Evolutionary conservation across 2,888 invertebrate genomes (phyloP), one percentile per base, ranked within the genome.

Genomic region (Hyalella azteca): DNA sequence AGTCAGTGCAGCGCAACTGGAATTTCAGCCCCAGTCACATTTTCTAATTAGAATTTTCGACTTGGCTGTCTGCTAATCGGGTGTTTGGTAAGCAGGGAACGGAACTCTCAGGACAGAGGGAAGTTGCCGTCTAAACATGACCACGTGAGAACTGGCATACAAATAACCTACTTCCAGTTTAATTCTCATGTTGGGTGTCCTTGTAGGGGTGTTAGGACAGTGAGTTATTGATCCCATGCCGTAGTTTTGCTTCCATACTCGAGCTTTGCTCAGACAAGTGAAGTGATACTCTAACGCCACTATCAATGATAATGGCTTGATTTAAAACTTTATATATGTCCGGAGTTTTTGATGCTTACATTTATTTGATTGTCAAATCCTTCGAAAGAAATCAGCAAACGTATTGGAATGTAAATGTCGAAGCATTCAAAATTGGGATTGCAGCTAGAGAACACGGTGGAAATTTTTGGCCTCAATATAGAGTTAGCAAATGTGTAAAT

Each of bases 11-110:
- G 29, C 66, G 19, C 19, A 66, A 15, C 66, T 66, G 19, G 36
- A 22, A 66, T 66, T 66, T 36, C 66, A 36, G 66, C 39, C 36
- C 66, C 19, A 66, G 66, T 66, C 66, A 29, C 66, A 66, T 66
- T 66, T 66, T 66, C 66, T 66, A 66, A 66, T 66, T 66, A 66
- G 66, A 66, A 66, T 66, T 66, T 66, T 66, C 66, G 66, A 66
- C 66, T 66, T 54, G 3, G 66, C 66, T 66, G 36, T 66, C 66
- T 66, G 66, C 66, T 66, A 66, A 66, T 66, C 66, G 66, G 66
- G 66, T 66, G 66, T 66, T 66, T 66, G 66, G 66, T 66, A 66
- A 66, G 66, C 66, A 66, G 66, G 36, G 66, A 66, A 36, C 66
- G 66, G 66, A 66, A 22, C 66, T 66, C 66, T 66, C 66, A 32